A percentile compares a stretch with the other conserved stretches of the same genome.
Conservation (phyloP, 2,797 vertebrate species). For the Neostethus bicornis region DNA sequence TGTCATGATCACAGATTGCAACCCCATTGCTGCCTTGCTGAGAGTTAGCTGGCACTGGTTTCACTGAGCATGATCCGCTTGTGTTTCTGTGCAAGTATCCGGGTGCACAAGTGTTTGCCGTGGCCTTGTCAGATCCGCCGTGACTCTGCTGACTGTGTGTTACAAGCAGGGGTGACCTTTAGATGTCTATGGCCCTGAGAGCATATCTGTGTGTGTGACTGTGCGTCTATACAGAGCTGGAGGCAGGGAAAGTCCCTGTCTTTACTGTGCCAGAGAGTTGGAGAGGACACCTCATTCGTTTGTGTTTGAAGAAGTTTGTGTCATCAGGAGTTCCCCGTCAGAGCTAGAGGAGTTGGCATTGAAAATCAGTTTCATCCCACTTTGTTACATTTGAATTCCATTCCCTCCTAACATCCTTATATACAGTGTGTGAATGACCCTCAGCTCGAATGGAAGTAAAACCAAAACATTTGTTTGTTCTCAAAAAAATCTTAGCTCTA, state of each 20-base stretch:
- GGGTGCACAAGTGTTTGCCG: conserved; percentile 38
- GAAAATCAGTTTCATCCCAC: conserved; percentile 11
- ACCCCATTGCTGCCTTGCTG: conserved; percentile 57
- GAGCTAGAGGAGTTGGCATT: background rate
- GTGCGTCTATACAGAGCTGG: conserved; percentile 37
- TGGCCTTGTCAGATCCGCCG: conserved; percentile 61
- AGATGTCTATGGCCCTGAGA: conserved; percentile 20
- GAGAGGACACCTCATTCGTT: conserved; percentile 55
- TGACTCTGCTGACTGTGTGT: conserved; percentile 56
- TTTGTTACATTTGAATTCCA: conserved; percentile 9
- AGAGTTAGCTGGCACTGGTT: conserved; percentile 62
- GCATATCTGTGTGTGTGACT: conserved; percentile 19
- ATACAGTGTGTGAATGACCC: conserved; percentile 4
- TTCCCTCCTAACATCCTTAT: background rate
- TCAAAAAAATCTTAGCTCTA: too few relatives aligned
- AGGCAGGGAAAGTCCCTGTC: conserved; percentile 71
- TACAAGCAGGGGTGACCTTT: conserved; percentile 57
- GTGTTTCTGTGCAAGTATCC: conserved; percentile 30
- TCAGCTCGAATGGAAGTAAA: too few relatives aligned
- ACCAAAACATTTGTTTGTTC: too few relatives aligned
- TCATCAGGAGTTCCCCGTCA: conserved; percentile 43
- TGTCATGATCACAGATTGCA: conserved; percentile 73
- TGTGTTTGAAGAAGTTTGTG: conserved; percentile 42
- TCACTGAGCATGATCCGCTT: conserved; percentile 37
- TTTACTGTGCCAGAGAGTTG: conserved; percentile 27